These are phyloP conservation scores for Neosalanx taihuensis DNA, from an alignment of 2,797 vertebrate species.

Conservation along the genomic window DNA sequence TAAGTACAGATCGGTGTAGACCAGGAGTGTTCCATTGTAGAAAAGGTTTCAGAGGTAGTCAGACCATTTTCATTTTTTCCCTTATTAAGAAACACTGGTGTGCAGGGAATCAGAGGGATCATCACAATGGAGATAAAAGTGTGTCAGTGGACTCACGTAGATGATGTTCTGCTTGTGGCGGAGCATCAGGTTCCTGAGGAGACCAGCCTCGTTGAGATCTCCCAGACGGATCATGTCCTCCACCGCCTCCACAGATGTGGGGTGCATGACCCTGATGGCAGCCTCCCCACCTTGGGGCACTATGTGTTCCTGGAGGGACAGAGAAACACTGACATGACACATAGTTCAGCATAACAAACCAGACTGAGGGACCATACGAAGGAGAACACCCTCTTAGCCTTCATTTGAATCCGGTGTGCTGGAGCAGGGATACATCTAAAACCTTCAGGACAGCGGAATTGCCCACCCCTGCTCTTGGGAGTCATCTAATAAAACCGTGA, in stretches of 20 bases:
- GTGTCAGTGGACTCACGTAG: slow-evolving; percentile 79
- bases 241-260: slow-evolving; percentile 83
- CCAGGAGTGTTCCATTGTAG: no score
- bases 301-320: slow-evolving; percentile 74
- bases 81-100: no score
- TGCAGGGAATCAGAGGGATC: neutral
- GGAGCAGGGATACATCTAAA: no score
- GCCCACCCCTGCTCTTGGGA: neutral
- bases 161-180: slow-evolving; percentile 83
- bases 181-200: slow-evolving; percentile 88
- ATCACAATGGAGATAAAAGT: neutral
- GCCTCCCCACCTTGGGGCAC: slow-evolving; percentile 59
- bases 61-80: no score
- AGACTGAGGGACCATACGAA: neutral
- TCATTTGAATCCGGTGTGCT: neutral
- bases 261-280: slow-evolving; percentile 82
- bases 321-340: neutral
- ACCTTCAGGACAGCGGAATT: no score
- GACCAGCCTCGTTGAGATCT: slow-evolving; percentile 87
- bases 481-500: neutral
- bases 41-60: no score
- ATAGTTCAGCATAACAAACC: neutral
- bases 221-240: slow-evolving; percentile 93
- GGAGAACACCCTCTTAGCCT: no score
- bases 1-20: no score